Conservation (phyloP, 2,888 invertebrate species). For the Deilephila elpenor region DNA sequence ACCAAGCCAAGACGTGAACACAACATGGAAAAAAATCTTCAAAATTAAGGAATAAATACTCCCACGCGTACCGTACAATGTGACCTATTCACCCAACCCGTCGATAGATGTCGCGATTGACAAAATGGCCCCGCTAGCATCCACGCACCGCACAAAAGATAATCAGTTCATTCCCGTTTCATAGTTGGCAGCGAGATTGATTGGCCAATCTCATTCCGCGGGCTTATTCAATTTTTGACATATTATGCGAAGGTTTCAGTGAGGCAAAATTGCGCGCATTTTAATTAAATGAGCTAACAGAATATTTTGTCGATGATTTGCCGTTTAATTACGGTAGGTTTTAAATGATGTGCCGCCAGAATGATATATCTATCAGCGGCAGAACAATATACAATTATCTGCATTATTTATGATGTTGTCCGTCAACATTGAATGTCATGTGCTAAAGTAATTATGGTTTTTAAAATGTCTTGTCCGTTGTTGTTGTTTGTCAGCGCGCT, state of each 20-base stretch:
- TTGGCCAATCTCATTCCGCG: constrained; percentile 39
- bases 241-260: constrained; percentile 4
- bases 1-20: too few relatives aligned
- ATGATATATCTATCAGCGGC: too few relatives aligned
- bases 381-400: too few relatives aligned
- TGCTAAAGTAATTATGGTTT: too few relatives aligned
- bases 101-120: constrained; percentile 38
- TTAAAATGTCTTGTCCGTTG: too few relatives aligned
- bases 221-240: constrained; percentile 40
- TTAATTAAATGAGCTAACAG: constrained; percentile 1
- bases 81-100: constrained; percentile 33
- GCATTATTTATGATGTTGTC: neutral
- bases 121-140: constrained; percentile 38
- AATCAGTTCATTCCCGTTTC: constrained; percentile 41
- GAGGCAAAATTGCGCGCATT: neutral
- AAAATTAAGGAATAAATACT: neutral
- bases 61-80: constrained; percentile 1
- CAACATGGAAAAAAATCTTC: too few relatives aligned
- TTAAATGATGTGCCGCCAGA: too few relatives aligned
- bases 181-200: constrained; percentile 36
- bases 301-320: neutral
- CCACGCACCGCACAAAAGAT: constrained; percentile 40
- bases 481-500: too few relatives aligned
- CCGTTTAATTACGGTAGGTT: neutral
- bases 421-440: too few relatives aligned